A percentile compares a stretch with the other conserved stretches of the same genome.
Conservation (phyloP, 2,797 vertebrate species). For the Limnodromus scolopaceus region DNA sequence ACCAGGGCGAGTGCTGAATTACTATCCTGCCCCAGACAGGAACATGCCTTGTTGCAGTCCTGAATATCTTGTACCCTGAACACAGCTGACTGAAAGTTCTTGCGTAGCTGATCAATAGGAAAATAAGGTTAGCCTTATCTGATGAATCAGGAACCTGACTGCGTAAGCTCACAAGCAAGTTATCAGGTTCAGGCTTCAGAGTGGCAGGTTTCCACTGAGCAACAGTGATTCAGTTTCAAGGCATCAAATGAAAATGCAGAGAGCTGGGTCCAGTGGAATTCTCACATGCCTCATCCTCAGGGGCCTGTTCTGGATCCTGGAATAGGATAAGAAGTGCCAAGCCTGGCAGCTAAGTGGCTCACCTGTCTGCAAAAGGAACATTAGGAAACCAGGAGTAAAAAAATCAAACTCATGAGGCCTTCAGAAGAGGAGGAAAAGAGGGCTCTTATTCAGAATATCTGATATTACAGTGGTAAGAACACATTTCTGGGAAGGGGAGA, state of each 20-base stretch:
- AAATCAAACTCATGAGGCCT: not conserved
- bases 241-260: not conserved
- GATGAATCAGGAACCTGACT: not conserved
- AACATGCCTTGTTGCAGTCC: not conserved
- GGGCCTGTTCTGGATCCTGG: not conserved
- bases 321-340: not conserved
- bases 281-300: not conserved
- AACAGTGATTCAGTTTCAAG: not conserved
- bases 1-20: not conserved
- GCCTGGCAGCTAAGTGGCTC: not conserved
- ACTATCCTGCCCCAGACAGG: not conserved
- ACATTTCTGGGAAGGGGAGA: not conserved
- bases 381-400: not conserved
- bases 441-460: not conserved
- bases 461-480: not conserved
- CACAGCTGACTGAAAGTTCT: not conserved
- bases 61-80: not conserved
- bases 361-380: not conserved
- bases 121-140: not conserved
- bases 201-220: not conserved
- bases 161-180: not conserved
- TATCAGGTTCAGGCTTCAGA: not conserved
- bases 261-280: not conserved
- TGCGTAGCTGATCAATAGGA: not conserved
- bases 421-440: not conserved